Evolutionary conservation across 2,113 vertebrate species (phyloP), one percentile per base, ranked within the genome.

Genomic region (Zingel zingel): DNA sequence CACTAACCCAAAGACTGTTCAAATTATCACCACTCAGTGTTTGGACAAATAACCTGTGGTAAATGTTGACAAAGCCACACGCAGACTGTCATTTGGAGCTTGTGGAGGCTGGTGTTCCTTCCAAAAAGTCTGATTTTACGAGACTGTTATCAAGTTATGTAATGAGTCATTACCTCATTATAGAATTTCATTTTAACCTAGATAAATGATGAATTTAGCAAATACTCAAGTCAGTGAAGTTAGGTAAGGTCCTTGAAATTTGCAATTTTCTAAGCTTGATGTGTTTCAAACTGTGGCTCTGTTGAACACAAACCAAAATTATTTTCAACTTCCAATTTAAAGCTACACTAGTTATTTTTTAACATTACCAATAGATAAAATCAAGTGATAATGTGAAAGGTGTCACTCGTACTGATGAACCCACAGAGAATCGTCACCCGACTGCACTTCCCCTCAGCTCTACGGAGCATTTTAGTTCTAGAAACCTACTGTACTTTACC

Each of bases 41-140:
- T 67, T 69, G 69, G 75, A 81, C 0, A n/a, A 51, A 68, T 61
- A 33, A 62, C 12, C 30, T 73, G 25, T 67, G 66, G 43, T 56
- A 56, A 45, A 77, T 51, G 36, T 57, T 83, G 68, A 84, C 65
- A 72, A 59, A 73, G 74, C 77, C 82, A 74, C 86, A 77, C 68
- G 70, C 70, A 76, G 2, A 68, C 57, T 57, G 78, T 53, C 50
- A 74, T 79, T 77, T 63, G 45, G 74, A 82, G 77, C 66, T 59
- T 66, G 36, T 7, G 61, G 51, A 70, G 57, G 30, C 64, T 47
- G 56, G 56, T 36, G 21, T 50, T 79, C 27, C 58, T 50, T 59
- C 62, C 64, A 75, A 54, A 67, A 54, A 39, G 48, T 73, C 30
- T 16, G 16, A 86, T 65, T 87, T 86, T 21, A 79, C 15, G n/a